Evolutionary conservation across 1,140 invertebrate species (phyloP).

Genomic region (Amyelois transitella): DNA sequence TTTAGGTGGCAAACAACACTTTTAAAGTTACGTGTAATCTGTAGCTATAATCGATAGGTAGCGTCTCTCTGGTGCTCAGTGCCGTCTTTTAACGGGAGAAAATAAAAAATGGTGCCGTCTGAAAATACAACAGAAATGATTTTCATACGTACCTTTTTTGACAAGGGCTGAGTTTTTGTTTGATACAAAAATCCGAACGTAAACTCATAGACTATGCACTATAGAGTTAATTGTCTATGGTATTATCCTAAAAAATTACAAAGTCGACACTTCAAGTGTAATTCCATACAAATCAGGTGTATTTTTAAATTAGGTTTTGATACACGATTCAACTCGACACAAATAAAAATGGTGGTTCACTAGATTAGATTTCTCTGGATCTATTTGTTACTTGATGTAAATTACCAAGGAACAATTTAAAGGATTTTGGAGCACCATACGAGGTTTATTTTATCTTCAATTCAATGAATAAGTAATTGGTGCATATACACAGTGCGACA

Average conservation of each 20-base stretch:
- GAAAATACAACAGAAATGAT: too few relatives aligned
- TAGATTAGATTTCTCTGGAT: conserved; percentile 44
- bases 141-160: too few relatives aligned
- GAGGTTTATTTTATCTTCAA: conserved; percentile 30
- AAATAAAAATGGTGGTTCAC: conserved; percentile 73
- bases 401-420: conserved; percentile 21
- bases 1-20: too few relatives aligned
- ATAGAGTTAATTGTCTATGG: conserved; percentile 22
- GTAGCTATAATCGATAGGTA: too few relatives aligned
- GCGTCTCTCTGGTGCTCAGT: too few relatives aligned
- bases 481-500: conserved; percentile 53
- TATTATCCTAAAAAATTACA: conserved; percentile 26
- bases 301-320: conserved; percentile 30
- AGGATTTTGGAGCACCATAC: conserved; percentile 29
- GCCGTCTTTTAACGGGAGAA: too few relatives aligned
- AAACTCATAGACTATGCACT: neutral
- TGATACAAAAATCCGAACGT: neutral
- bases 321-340: conserved; percentile 67
- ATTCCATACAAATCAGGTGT: conserved; percentile 10
- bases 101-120: too few relatives aligned
- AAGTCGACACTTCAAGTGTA: conserved; percentile 2
- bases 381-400: conserved; percentile 45
- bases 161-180: too few relatives aligned
- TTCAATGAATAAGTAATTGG: conserved; percentile 31
- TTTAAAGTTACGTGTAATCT: too few relatives aligned